Evolutionary conservation across 2,113 vertebrate genomes (phyloP).

Genomic region (Phocoena phocoena): DNA sequence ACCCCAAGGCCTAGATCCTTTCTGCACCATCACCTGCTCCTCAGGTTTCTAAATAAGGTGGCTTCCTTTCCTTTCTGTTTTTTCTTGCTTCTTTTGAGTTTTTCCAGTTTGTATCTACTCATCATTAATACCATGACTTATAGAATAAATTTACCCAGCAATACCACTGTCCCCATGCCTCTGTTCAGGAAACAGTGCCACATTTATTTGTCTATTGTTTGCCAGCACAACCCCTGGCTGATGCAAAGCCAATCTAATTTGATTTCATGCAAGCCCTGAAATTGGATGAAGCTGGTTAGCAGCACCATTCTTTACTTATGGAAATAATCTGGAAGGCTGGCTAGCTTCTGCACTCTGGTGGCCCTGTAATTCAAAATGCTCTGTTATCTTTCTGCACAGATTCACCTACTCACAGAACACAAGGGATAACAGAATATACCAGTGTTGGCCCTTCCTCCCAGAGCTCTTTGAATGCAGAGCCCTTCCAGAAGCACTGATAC

Average conservation of each 20-base stretch:
- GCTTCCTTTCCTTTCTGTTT: not conserved
- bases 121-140: not conserved
- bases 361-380: slow-evolving; percentile 20
- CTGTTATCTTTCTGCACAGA: slow-evolving; percentile 40
- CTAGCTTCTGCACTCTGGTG: not conserved
- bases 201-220: not conserved
- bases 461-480: not conserved
- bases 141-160: not conserved
- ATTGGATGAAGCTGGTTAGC: not conserved
- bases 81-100: not conserved
- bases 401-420: not conserved
- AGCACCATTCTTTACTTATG: not conserved
- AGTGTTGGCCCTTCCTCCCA: not conserved
- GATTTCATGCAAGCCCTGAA: not conserved
- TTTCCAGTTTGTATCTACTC: not conserved
- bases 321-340: slow-evolving; percentile 38
- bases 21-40: not conserved
- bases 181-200: not conserved
- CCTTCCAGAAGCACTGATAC: not conserved
- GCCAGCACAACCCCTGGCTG: not conserved
- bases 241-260: not conserved
- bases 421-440: not conserved
- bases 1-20: not conserved
- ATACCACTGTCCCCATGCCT: not conserved
- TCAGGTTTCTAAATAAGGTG: not conserved